Percentiles rank a stretch among this genome's conserved stretches.
Evolutionary conservation across 2,888 invertebrate genomes (phyloP).

Genomic region (Polia nebulosa): DNA sequence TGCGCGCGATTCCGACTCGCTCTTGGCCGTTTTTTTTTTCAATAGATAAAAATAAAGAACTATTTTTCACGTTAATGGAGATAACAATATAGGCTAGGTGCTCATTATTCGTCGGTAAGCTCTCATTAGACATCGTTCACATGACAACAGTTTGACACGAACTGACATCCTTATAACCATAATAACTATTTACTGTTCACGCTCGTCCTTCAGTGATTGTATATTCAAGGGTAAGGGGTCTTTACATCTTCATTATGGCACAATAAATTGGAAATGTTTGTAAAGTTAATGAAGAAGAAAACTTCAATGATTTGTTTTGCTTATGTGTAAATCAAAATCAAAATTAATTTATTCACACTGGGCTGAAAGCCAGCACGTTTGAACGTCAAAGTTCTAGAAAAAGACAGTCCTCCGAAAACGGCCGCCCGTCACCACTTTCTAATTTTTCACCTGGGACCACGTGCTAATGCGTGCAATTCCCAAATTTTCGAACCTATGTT

Average conservation of each 20-base stretch:
- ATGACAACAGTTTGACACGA: background rate
- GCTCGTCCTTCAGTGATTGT: background rate
- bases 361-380: too few relatives aligned
- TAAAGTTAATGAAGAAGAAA: too few relatives aligned
- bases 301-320: background rate
- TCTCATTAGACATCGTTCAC: constrained; percentile 1
- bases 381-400: too few relatives aligned
- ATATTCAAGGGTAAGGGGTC: background rate
- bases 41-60: background rate
- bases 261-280: too few relatives aligned
- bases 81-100: background rate
- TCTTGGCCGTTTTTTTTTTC: too few relatives aligned
- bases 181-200: background rate
- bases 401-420: too few relatives aligned
- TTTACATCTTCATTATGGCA: background rate
- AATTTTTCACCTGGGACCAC: too few relatives aligned
- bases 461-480: too few relatives aligned
- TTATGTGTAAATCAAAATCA: too few relatives aligned
- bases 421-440: too few relatives aligned
- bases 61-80: background rate
- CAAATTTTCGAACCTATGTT: constrained; percentile 17
- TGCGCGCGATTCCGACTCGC: too few relatives aligned
- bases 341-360: too few relatives aligned
- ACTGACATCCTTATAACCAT: constrained; percentile 9
- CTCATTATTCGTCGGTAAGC: background rate